Conservation (phyloP, 2,797 vertebrate genomes). For the Sebastes alutus region DNA sequence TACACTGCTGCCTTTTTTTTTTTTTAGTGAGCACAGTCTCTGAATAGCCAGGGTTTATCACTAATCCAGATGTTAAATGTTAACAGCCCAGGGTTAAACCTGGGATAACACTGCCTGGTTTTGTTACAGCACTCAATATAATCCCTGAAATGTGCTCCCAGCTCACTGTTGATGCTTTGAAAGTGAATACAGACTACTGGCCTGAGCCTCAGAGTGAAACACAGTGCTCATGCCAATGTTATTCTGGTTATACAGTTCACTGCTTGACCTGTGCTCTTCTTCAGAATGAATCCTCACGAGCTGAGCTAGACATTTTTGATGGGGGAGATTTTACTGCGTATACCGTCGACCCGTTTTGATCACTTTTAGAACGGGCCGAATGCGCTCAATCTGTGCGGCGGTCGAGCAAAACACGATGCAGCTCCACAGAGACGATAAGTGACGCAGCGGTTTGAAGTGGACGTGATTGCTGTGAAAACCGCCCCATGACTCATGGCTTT, state of each 20-base stretch:
- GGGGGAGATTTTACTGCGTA: background rate
- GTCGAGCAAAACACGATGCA: conserved; percentile 18
- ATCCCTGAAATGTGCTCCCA: conserved; percentile 3
- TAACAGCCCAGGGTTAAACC: background rate
- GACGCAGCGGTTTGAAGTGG: conserved; percentile 27
- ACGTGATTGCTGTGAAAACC: conserved; percentile 48
- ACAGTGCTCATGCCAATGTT: background rate
- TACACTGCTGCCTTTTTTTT: background rate
- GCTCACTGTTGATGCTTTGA: background rate
- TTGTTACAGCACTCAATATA: background rate
- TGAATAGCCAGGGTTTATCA: background rate
- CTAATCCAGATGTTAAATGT: conserved; percentile 1
- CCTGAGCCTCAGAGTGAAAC: background rate
- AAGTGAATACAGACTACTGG: background rate
- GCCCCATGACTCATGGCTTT: conserved; percentile 41
- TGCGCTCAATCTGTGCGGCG: background rate
- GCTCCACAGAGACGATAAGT: conserved; percentile 25
- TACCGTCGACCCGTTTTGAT: background rate
- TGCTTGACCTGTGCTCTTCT: background rate
- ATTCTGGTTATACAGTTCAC: background rate
- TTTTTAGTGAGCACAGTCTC: background rate
- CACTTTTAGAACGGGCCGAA: background rate
- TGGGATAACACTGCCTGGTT: background rate
- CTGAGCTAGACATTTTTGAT: background rate
- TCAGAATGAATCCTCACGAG: background rate